These are phyloP conservation scores for Hylomyscus alleni DNA, from an alignment of 2,797 vertebrate species.

Conservation along the genomic window DNA sequence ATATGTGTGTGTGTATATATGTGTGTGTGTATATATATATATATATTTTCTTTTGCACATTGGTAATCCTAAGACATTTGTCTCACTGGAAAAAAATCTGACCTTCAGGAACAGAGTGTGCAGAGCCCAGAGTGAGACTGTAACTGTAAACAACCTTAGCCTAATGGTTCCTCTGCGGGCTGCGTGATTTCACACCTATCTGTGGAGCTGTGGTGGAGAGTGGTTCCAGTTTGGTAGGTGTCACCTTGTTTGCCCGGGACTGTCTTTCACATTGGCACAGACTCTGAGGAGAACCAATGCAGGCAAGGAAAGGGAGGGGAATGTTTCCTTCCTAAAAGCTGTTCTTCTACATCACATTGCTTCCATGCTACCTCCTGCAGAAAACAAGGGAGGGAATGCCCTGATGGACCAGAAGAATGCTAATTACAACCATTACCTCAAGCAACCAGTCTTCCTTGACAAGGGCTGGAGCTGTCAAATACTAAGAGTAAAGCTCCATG, in stretches of 20 bases:
- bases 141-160: neutral
- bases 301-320: neutral
- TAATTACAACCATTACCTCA: constrained; percentile 78
- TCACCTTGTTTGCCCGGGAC: constrained; percentile 28
- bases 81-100: neutral
- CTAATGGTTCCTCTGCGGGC: neutral
- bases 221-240: neutral
- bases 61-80: neutral
- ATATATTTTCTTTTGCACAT: constrained; percentile 31
- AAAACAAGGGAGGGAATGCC: constrained; percentile 69
- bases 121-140: neutral
- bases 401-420: constrained; percentile 59
- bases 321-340: neutral
- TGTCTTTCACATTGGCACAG: neutral
- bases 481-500: constrained; percentile 28
- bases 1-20: too few species aligned
- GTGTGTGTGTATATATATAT: accelerated
- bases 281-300: neutral
- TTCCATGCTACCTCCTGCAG: neutral
- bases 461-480: constrained; percentile 73
- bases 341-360: neutral
- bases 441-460: constrained; percentile 75
- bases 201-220: neutral
- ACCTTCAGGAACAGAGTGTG: neutral
- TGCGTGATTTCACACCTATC: constrained; percentile 46